Base-by-base conservation (phyloP, 2,888 invertebrate species). In the Encarsia formosa region DNA sequence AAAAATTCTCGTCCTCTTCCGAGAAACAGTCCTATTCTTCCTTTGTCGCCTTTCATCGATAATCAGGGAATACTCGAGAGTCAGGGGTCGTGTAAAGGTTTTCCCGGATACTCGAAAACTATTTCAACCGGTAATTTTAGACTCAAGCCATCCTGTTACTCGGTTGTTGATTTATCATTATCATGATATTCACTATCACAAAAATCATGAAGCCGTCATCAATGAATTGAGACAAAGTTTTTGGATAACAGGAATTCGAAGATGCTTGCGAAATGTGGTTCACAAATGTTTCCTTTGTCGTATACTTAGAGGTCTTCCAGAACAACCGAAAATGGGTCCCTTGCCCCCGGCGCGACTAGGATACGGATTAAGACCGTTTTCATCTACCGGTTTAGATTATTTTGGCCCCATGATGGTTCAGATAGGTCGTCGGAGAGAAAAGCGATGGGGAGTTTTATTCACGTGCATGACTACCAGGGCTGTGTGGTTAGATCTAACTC, bases 71-170 rank as follows among this genome's bases (percentile, higher is more conserved):
- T 24, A 15, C n/a, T 15, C 24, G 4, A 13, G 39, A 3, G 23
- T 15, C n/a, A 23, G 24, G 5, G 23, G 23, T 15, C 20, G 23
- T n/a, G 3, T 39, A 39, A 13, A 9, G 24, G 24, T 5, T 39
- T 6, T 23, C 5, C 23, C 15, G 15, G 16, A 23, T 39, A 5
- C n/a, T 23, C 2, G n/a, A 39, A 5, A 35, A 35, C n/a, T n/a
- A n/a, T n/a, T n/a, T n/a, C 18, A 24, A n/a, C 52, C 52, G 1
- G 20, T 42, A 26, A 56, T 52, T 34, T 19, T 56, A 19, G 52
- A 56, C 23, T 44, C 41, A 4, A 23, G 23, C 16, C 52, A 43
- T 26, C 43, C 32, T 3, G 19, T 20, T 9, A 49, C 45, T 2
- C 22, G 52, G 15, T 23, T 56, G 22, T 11, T 52, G 13, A 16